These are phyloP conservation scores for Ictidomys tridecemlineatus DNA, from an alignment of 2,113 vertebrate genomes.

Conservation along the genomic window DNA sequence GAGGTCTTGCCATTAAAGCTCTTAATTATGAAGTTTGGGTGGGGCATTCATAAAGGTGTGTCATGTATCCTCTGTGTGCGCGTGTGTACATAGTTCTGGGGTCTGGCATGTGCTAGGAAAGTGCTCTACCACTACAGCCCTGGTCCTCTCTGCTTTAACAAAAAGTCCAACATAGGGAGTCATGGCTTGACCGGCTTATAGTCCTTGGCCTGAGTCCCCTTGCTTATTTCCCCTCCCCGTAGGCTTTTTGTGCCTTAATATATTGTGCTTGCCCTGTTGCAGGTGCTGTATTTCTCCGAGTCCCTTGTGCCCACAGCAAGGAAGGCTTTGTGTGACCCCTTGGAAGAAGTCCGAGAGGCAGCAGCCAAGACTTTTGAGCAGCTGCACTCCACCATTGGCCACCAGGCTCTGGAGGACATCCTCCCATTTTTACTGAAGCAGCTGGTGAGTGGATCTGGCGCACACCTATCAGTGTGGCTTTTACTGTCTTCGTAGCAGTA, in stretches of 20 bases:
- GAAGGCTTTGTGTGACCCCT: constrained; percentile 97
- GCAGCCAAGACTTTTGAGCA: constrained; percentile 99
- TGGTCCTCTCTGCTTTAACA: too few relatives aligned
- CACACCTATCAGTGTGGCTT: constrained; percentile 12
- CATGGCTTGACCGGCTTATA: background rate
- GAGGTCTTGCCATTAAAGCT: accelerated
- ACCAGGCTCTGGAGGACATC: constrained; percentile 98
- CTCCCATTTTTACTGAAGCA: constrained; percentile 96
- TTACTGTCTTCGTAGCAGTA: background rate
- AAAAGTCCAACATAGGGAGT: background rate
- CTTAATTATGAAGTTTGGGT: background rate
- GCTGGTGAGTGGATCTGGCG: constrained; percentile 90
- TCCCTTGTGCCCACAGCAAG: constrained; percentile 97
- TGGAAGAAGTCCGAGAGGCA: constrained; percentile 97
- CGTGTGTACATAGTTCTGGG: too few relatives aligned
- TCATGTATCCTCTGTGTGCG: background rate
- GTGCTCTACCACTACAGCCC: too few relatives aligned
- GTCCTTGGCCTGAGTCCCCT: background rate
- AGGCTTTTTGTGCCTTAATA: accelerated
- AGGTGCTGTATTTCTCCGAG: constrained; percentile 98
- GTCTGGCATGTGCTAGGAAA: too few relatives aligned
- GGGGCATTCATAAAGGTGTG: background rate
- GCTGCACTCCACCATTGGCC: constrained; percentile 97
- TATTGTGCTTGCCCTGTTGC: background rate
- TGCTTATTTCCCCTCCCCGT: background rate